Base-by-base conservation (phyloP, 1,140 invertebrate genomes). In the Temnothorax longispinosus region DNA sequence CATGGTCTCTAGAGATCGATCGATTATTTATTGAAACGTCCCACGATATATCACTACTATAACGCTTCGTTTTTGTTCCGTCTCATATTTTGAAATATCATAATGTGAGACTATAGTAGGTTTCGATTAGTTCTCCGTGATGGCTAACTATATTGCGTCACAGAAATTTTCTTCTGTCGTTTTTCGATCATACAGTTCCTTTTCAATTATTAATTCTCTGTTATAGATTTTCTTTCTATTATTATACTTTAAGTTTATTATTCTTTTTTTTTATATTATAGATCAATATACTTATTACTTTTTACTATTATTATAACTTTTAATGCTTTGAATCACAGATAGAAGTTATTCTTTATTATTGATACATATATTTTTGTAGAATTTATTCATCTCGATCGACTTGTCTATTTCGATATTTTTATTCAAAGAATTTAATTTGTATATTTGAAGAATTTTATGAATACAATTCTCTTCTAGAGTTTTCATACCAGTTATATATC, bases 1-100 rank as follows among this genome's bases (percentile, higher is more conserved):
- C 95, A 95, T 95, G 71, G 52, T 71, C 13, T 69, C 13, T 27
- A 38, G 32, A 38, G 50, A 71, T 69, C 13, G 21, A 54, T 69
- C 44, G 11, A 38, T 78, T 21, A 69, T 5, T 78, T 21, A 69
- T 5, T 10, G 60, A 38, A 27, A 27, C 13, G n/a, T 65, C 18
- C 11, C 56, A 58, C 27, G 18, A 54, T 47, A 62, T 77, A 32
- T 77, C n/a, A 50, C 15, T 4, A 78, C 6, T 8, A 65, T 1
- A 44, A 60, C 13, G 18, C 35, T n/a, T 47, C 10, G 21, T 15
- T 54, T 38, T n/a, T 41, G 5, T 6, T 47, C 11, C 15, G 56
- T 44, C 7, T 64, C 21, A 41, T 76, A 41, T 44, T 21, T 11
- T 27, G 10, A 7, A 77, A 47, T 32, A 47, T 38, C 38, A 32